A percentile compares a stretch with the other conserved stretches of the same genome.
phyloP scores from a whole-genome alignment of 2,797 vertebrate species.

The Capromys pilorides region DNA sequence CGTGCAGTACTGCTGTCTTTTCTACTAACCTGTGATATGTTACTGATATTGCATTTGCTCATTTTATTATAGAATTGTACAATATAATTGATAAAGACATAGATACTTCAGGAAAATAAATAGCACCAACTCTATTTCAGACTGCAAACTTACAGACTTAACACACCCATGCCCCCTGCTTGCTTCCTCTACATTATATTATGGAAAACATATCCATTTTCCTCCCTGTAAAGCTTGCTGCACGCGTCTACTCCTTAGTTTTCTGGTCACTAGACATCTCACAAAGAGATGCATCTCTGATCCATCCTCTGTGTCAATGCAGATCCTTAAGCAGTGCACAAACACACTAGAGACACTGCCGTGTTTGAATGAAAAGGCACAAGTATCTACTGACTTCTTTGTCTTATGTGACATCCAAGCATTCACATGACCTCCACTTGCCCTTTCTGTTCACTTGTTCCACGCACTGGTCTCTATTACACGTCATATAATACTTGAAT shows the following conservation, averaged over 20 bases:
- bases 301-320: background rate
- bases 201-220: background rate
- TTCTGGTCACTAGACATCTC: background rate
- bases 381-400: background rate
- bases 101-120: background rate
- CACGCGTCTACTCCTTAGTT: background rate
- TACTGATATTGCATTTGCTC: background rate
- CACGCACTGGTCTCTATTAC: background rate
- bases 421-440: background rate
- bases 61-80: background rate
- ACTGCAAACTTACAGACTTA: background rate
- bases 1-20: background rate
- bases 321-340: background rate
- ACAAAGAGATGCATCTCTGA: background rate
- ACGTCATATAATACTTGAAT: background rate
- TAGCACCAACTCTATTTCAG: background rate
- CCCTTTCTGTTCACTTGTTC: background rate
- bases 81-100: background rate
- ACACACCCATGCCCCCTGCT: background rate
- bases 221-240: background rate
- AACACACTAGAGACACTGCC: background rate
- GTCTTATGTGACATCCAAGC: background rate
- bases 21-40: background rate
- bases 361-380: background rate
- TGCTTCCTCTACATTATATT: background rate